Percentiles rank a stretch among this genome's conserved stretches.
These are phyloP conservation scores for Stylophora pistillata DNA, from an alignment of 64 coral and sea anemone genomes.

Conservation along the genomic window DNA sequence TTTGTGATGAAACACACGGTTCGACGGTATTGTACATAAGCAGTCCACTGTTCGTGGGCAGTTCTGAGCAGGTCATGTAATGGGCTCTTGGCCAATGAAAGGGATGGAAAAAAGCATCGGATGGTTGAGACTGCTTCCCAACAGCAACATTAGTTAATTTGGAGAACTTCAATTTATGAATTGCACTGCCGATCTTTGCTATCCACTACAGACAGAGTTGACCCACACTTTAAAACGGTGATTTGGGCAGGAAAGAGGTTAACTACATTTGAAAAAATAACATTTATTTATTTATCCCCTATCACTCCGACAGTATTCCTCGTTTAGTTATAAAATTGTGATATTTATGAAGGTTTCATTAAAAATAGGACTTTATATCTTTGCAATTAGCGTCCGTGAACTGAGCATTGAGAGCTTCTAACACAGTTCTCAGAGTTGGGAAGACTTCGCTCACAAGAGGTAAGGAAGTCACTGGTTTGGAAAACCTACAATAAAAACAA, in stretches of 20 bases:
- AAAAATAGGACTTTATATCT: constrained; percentile 36
- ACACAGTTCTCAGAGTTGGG: constrained; percentile 61
- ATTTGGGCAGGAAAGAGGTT: not conserved
- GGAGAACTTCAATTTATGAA: too few relatives aligned
- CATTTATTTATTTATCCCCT: not conserved
- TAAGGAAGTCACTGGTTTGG: constrained; percentile 57
- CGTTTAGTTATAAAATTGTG: not conserved
- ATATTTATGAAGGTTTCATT: not conserved
- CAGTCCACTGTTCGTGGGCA: too few relatives aligned
- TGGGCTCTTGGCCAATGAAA: too few relatives aligned
- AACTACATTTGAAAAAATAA: not conserved
- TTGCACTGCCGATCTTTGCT: too few relatives aligned
- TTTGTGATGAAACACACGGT: too few relatives aligned
- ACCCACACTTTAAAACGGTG: not conserved
- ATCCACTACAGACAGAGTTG: too few relatives aligned
- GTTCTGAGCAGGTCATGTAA: too few relatives aligned
- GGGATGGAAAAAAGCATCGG: too few relatives aligned
- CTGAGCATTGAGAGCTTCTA: constrained; percentile 85
- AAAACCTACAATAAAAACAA: constrained; percentile 39
- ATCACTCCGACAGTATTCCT: not conserved
- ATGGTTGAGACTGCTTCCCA: too few relatives aligned
- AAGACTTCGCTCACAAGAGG: constrained; percentile 74
- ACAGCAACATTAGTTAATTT: too few relatives aligned
- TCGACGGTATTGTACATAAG: too few relatives aligned
- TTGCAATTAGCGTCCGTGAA: constrained; percentile 55